These are phyloP conservation scores for Beris morrisii DNA, from an alignment of 2,888 invertebrate genomes.

Conservation along the genomic window DNA sequence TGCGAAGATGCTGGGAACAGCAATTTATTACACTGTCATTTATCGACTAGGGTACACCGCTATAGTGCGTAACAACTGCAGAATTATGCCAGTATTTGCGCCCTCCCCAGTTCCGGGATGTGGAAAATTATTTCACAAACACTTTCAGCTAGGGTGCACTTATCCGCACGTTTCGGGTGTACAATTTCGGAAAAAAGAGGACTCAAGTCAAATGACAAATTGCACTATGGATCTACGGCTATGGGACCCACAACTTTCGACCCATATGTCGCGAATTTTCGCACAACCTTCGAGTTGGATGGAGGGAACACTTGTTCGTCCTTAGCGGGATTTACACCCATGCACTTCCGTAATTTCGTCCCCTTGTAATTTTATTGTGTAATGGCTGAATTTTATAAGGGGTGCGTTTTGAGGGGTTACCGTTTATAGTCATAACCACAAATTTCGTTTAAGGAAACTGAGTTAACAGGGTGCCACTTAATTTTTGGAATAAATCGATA, in stretches of 20 bases:
- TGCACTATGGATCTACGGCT: constrained; percentile 1
- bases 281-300: constrained; percentile 22
- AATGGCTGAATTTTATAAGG: no score
- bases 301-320: constrained; percentile 25
- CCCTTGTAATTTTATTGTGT: no score
- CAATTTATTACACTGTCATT: constrained; percentile 25
- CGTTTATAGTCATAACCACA: constrained; percentile 22
- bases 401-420: constrained; percentile 12
- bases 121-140: constrained; percentile 12
- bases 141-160: background rate
- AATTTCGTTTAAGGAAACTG: background rate
- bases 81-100: constrained; percentile 4
- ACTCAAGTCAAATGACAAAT: constrained; percentile 28
- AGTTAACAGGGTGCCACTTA: no score
- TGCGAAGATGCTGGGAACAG: background rate
- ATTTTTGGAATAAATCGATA: no score
- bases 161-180: constrained; percentile 8
- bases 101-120: constrained; percentile 10
- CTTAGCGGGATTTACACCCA: constrained; percentile 8
- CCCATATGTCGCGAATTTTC: constrained; percentile 31
- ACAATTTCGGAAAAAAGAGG: constrained; percentile 10
- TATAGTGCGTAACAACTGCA: constrained; percentile 1
- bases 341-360: constrained; percentile 6
- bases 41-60: constrained; percentile 9
- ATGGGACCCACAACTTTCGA: constrained; percentile 1